A percentile compares a stretch with the other conserved stretches of the same genome.
These are phyloP conservation scores for Syrrhaptes paradoxus DNA, from an alignment of 2,113 vertebrate species.

Conservation along the genomic window DNA sequence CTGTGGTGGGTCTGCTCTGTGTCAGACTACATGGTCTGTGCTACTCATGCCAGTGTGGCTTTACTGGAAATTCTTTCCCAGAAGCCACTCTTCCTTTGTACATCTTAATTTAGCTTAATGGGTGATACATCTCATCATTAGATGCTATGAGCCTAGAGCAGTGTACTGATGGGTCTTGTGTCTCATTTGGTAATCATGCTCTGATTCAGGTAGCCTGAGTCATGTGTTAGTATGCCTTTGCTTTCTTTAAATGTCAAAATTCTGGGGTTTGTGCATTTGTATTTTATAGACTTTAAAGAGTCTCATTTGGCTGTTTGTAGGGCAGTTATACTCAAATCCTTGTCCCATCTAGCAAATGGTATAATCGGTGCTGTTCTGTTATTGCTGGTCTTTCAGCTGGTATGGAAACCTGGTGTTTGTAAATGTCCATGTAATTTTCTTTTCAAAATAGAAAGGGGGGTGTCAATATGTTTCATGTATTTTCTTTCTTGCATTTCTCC, in stretches of 20 bases:
- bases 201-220: neutral
- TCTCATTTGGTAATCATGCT: neutral
- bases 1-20: conserved; percentile 9
- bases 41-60: neutral
- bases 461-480: neutral
- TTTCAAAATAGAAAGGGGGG: neutral
- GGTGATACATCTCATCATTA: neutral
- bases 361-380: neutral
- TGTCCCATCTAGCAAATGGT: neutral
- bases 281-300: neutral
- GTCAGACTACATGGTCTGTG: neutral
- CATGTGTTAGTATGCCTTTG: neutral
- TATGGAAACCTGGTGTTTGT: neutral
- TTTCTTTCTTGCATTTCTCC: neutral
- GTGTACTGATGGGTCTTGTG: neutral
- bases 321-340: neutral
- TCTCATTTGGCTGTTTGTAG: neutral
- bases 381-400: neutral
- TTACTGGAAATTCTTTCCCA: conserved; percentile 2
- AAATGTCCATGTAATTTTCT: neutral
- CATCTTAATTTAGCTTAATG: neutral
- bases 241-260: neutral
- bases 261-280: neutral
- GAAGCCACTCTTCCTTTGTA: neutral
- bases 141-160: neutral